phyloP scores from a whole-genome alignment of 2,797 vertebrate species.

The Gallinago solitaria region DNA sequence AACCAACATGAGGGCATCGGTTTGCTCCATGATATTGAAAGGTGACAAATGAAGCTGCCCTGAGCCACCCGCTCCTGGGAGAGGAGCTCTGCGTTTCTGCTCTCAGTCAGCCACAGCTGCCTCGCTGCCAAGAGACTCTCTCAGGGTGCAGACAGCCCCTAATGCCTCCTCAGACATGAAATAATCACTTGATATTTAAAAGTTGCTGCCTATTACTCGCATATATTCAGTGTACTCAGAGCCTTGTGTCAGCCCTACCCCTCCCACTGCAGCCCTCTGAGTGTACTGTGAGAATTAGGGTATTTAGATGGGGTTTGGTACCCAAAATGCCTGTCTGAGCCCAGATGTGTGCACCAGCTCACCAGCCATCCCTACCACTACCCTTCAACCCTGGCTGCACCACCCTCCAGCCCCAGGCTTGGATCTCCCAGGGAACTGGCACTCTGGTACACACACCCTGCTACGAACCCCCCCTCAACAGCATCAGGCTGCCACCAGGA shows the following conservation, averaged over 20 bases:
- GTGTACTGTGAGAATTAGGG: background rate
- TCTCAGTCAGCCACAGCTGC: background rate
- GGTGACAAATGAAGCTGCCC: background rate
- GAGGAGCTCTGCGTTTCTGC: background rate
- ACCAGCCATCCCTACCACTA: background rate
- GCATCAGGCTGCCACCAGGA: background rate
- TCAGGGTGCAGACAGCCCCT: background rate
- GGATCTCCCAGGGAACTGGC: background rate
- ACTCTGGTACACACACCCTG: background rate
- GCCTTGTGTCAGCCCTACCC: background rate
- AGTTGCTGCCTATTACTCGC: background rate
- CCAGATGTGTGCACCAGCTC: background rate
- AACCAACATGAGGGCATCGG: background rate
- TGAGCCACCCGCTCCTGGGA: rapidly evolving
- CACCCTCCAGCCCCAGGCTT: rapidly evolving
- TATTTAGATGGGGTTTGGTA: background rate
- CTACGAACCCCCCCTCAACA: rapidly evolving
- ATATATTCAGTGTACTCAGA: background rate
- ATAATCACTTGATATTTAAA: background rate
- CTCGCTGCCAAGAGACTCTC: background rate
- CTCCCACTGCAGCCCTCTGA: background rate
- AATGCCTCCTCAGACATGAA: background rate
- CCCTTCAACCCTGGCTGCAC: background rate
- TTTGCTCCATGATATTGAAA: background rate
- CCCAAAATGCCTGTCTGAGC: background rate